A percentile compares a stretch with the other conserved stretches of the same genome.
These are phyloP conservation scores for Mormyrus lacerda DNA, from an alignment of 2,113 vertebrate species.

Conservation along the genomic window DNA sequence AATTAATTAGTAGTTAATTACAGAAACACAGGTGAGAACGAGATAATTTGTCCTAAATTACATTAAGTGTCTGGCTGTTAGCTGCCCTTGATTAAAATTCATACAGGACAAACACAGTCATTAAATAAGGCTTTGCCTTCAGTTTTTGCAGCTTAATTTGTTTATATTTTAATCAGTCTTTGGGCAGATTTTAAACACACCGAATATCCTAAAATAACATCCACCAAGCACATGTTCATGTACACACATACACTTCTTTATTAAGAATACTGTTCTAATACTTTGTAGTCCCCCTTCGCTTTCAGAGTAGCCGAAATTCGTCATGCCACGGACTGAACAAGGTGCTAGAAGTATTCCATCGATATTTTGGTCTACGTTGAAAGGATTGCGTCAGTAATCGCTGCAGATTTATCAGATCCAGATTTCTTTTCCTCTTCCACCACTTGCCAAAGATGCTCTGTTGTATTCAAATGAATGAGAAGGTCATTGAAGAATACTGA, in stretches of 20 bases:
- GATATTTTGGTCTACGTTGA: background rate
- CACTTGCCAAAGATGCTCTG: background rate
- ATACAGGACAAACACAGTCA: constrained; percentile 5
- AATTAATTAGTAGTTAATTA: constrained; percentile 6
- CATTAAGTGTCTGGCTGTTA: background rate
- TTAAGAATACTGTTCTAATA: background rate
- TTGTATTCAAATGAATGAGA: background rate
- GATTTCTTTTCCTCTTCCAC: background rate
- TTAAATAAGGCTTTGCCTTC: background rate
- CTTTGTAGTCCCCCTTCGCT: background rate
- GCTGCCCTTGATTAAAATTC: constrained; percentile 2
- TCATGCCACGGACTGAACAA: background rate
- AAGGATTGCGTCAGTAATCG: background rate
- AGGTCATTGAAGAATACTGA: background rate
- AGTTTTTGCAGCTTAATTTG: background rate
- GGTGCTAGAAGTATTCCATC: background rate
- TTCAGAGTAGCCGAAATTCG: background rate
- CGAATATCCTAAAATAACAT: background rate
- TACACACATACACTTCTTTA: background rate
- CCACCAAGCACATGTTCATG: background rate
- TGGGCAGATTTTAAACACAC: background rate
- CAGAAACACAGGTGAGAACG: background rate
- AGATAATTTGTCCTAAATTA: background rate
- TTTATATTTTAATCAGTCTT: background rate
- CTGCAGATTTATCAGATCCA: background rate